Base-by-base conservation (phyloP, 2,113 vertebrate species). In the Rhabdornis inornatus region DNA sequence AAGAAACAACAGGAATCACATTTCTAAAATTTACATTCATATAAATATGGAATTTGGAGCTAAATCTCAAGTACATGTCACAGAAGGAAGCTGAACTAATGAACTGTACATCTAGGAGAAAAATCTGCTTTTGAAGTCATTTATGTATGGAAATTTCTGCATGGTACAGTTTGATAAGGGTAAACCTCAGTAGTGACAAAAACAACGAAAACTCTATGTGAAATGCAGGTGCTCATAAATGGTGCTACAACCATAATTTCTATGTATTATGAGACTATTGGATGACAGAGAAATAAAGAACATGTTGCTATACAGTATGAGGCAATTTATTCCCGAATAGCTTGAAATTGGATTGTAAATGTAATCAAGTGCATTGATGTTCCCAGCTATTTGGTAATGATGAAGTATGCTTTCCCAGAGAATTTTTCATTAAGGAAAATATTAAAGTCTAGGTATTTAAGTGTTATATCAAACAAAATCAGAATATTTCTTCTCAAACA, bases 281-380 rank as follows among this genome's bases (percentile, higher is more conserved):
- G 90, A 64, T 82, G 77, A 89, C 72, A 94, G 92, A 88, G 91
- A 94, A 94, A 94, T 96, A 94, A 90, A 90, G 85, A 95, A 87
- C 61, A 68, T 78, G 69, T 92, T 1, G 12, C 83, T 94, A 72
- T 92, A 91, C 49, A 91, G 60, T 89, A 50, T 79, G 69, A 92
- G 49, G 90, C 88, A 94, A 92, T 94, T 93, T 89, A 81, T 94
- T 93, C 71, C 83, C 96, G 93, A 97, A 97, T 97, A 92, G 92
- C 76, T 93, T 84, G 76, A 90, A 97, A 96, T 95, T 94, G 89
- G 86, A 92, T 94, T 96, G 90, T 97, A 97, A 97, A 96, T 95
- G 90, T 87, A 97, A 97, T 97, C 96, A 97, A 97, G 86, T 84
- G 76, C 92, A 96, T 97, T 97, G 95, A 95, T 92, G 83, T 95